Evolutionary conservation across 92 coral and sea anemone genomes (phyloP), one percentile per base, ranked within the genome.

Genomic region (Ricordea florida): DNA sequence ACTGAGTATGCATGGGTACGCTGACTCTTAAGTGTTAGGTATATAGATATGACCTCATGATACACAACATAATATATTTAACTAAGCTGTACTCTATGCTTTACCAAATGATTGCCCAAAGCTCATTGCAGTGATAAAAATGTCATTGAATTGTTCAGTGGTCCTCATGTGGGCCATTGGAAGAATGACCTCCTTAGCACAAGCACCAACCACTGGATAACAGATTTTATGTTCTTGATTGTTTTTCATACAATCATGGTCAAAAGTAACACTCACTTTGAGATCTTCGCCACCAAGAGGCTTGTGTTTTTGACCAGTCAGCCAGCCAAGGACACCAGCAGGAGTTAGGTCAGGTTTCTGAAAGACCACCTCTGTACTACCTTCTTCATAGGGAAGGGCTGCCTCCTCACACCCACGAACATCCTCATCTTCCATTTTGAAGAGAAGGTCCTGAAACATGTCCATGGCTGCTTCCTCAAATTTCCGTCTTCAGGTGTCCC

Each of bases 101-200:
- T n/a, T n/a, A n/a, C n/a, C n/a, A n/a, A n/a, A n/a, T n/a, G n/a
- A n/a, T n/a, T n/a, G n/a, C n/a, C n/a, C n/a, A n/a, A n/a, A n/a
- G n/a, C n/a, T n/a, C n/a, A n/a, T n/a, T n/a, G n/a, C n/a, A n/a
- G n/a, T n/a, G n/a, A n/a, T n/a, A n/a, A 83, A 83, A 69, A 57
- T 37, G 30, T 70, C 53, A 5, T 44, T 30, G 58, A 76, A 83
- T 69, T 74, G 61, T 22, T 43, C 60, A 38, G 45, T 33, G 51
- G 56, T 83, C 48, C 57, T 60, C 83, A 74, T 83, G 61, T 83
- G 78, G 23, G 72, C 79, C 28, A 83, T 83, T 38, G 83, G 88
- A 50, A 66, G 57, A 35, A 79, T 66, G 15, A 83, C 58, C 43
- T 57, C 78, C 41, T 67, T 83, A 37, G 72, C 42, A 60, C 89